Base-by-base conservation (phyloP, 2,797 vertebrate genomes). In the Anolis apletophallus region DNA sequence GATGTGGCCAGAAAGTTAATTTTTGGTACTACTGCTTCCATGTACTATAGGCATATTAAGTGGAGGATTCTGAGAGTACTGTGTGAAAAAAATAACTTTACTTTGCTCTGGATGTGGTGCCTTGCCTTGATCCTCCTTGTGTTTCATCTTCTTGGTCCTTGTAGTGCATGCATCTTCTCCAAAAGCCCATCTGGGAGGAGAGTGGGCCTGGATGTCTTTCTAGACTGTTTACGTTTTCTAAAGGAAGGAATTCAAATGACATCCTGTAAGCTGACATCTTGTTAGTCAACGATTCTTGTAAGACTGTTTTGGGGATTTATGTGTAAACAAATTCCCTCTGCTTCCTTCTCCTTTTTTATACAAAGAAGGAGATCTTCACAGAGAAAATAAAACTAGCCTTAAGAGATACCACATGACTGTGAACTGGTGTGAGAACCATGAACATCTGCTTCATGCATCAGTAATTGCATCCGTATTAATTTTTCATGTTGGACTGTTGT, bases 261-360 rank as follows among this genome's bases (percentile, higher is more conserved):
- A 68, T 3, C 12, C 55, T 80, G 9, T 68, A 92, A 88, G 86
- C 74, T 40, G 68, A 21, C 52, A 34, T 71, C 81, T 90, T 80
- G 73, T 87, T 76, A 88, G 34, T 16, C 69, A 59, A 71, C 79
- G 61, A 79, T 0, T 0, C 52, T 90, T 84, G 83, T 0, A 7
- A 57, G 68, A 32, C 5, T 4, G 7, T 83, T 87, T 90, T 80
- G 21, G 86, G 36, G 46, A 88, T 88, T 32, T 32, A 1, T 36
- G 11, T 91, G 17, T 89, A 88, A 90, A 90, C 9, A 89, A 88
- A 89, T 91, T 92, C n/a, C 16, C 0, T 69, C 90, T 90, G 52
- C 34, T 86, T 82, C 71, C 85, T 88, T 87, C 32, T 72, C 23
- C 59, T 57, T 88, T 86, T 90, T 84, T 74, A 61, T 40, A 73